Conservation (phyloP, 2,888 invertebrate species). For the Nymphalis urticae region DNA sequence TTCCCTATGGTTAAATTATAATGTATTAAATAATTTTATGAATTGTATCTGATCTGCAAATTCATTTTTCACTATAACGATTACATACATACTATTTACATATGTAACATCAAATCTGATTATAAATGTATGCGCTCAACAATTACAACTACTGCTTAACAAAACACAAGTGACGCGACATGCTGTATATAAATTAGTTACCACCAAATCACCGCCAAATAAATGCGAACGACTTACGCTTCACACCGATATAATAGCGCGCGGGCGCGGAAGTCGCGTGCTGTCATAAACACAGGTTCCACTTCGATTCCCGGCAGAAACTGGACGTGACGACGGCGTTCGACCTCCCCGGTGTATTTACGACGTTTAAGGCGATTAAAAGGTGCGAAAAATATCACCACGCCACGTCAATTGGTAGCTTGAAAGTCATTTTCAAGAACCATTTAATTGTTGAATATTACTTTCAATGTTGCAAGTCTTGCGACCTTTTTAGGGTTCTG, state of each 20-base stretch:
- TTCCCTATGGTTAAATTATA: too few relatives aligned
- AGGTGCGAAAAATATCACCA: slow-evolving; percentile 29
- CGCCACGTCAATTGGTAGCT: neutral
- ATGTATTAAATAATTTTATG: too few relatives aligned
- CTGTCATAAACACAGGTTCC: slow-evolving; percentile 50
- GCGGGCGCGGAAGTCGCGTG: slow-evolving; percentile 68
- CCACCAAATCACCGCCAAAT: slow-evolving; percentile 41
- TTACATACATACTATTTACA: too few relatives aligned
- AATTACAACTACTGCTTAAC: neutral
- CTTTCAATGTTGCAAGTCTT: neutral
- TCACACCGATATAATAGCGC: slow-evolving; percentile 50
- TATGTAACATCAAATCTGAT: too few relatives aligned
- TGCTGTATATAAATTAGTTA: slow-evolving; percentile 39
- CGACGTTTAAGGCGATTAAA: slow-evolving; percentile 23
- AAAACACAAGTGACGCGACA: neutral
- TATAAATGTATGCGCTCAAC: too few relatives aligned
- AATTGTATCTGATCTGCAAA: too few relatives aligned
- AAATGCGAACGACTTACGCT: slow-evolving; percentile 38
- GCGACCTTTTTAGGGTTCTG: neutral
- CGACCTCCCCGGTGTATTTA: slow-evolving; percentile 12
- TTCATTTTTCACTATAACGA: too few relatives aligned
- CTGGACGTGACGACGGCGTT: slow-evolving; percentile 27
- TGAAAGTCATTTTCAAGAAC: neutral
- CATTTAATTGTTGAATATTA: slow-evolving; percentile 7
- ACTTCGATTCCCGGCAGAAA: slow-evolving; percentile 49